Percentiles rank a stretch among this genome's conserved stretches.
phyloP scores from a whole-genome alignment of 2,797 vertebrate genomes.

The Myotis findleyi region DNA sequence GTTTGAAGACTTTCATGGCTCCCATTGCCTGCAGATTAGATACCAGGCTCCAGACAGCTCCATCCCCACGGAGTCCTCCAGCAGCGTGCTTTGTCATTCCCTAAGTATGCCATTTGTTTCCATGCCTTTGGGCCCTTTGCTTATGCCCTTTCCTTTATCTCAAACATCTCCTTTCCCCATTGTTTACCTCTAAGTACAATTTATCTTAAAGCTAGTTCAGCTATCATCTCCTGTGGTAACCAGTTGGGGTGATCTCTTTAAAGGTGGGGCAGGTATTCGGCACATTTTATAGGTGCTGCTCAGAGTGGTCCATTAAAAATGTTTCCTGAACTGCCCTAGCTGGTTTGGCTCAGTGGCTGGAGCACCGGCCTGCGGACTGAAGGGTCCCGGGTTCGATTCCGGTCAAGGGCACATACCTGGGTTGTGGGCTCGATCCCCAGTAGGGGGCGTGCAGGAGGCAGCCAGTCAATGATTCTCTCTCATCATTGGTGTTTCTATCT shows the following conservation, averaged over 20 bases:
- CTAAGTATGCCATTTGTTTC: background rate
- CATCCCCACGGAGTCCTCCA: background rate
- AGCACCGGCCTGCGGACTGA: too few relatives aligned
- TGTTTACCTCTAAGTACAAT: background rate
- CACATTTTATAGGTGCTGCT: background rate
- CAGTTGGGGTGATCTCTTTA: background rate
- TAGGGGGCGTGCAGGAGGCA: too few relatives aligned
- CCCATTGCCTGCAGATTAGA: background rate
- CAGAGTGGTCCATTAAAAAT: background rate
- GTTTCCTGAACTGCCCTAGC: background rate
- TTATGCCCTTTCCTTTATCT: background rate
- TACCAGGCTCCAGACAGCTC: too few relatives aligned
- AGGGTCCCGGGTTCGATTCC: too few relatives aligned
- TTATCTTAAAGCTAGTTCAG: background rate
- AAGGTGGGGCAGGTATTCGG: background rate
- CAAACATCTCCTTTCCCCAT: background rate
- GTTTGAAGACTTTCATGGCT: background rate
- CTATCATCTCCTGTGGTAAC: background rate
- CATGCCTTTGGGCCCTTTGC: background rate
- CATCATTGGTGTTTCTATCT: too few relatives aligned
- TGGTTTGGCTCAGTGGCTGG: too few relatives aligned
- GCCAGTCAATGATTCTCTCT: too few relatives aligned
- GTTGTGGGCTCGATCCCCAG: too few relatives aligned
- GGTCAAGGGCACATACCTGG: too few relatives aligned
- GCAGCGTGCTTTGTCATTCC: background rate